These are phyloP conservation scores for Zaprionus obscuricornis DNA, from an alignment of 2,888 invertebrate genomes.

Conservation along the genomic window DNA sequence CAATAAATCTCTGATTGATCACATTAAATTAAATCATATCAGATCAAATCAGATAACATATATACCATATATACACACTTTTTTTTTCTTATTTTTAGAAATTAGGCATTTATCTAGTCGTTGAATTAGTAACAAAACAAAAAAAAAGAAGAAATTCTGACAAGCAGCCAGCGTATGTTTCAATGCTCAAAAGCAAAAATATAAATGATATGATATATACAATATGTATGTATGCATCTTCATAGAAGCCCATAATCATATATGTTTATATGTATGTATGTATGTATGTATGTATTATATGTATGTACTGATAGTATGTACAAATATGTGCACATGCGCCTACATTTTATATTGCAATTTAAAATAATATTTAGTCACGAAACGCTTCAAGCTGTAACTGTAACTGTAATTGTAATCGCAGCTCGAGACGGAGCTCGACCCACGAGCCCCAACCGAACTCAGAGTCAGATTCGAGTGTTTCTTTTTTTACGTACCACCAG, in stretches of 20 bases:
- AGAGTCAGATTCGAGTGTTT: constrained; percentile 16
- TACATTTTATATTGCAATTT: constrained; percentile 41
- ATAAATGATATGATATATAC: not conserved
- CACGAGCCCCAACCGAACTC: not conserved
- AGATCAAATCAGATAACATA: not conserved
- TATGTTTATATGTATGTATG: not conserved
- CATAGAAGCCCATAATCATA: not conserved
- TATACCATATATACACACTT: too few relatives aligned
- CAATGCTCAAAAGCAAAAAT: not conserved
- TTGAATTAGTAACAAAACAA: too few relatives aligned
- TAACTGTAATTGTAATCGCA: constrained; percentile 4
- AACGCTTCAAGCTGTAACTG: constrained; percentile 21
- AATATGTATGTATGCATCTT: too few relatives aligned
- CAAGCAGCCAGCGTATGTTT: too few relatives aligned
- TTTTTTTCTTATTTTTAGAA: too few relatives aligned
- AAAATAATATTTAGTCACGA: constrained; percentile 58
- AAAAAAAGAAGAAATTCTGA: too few relatives aligned
- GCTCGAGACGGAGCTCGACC: too few relatives aligned
- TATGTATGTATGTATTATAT: too few relatives aligned
- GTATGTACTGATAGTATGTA: not conserved
- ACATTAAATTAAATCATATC: too few relatives aligned
- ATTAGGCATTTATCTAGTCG: not conserved
- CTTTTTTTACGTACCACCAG: constrained; percentile 89
- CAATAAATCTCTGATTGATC: too few relatives aligned
- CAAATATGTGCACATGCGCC: constrained; percentile 17